Conservation (phyloP, 2,797 vertebrate genomes). For the Etheostoma nigrum region DNA sequence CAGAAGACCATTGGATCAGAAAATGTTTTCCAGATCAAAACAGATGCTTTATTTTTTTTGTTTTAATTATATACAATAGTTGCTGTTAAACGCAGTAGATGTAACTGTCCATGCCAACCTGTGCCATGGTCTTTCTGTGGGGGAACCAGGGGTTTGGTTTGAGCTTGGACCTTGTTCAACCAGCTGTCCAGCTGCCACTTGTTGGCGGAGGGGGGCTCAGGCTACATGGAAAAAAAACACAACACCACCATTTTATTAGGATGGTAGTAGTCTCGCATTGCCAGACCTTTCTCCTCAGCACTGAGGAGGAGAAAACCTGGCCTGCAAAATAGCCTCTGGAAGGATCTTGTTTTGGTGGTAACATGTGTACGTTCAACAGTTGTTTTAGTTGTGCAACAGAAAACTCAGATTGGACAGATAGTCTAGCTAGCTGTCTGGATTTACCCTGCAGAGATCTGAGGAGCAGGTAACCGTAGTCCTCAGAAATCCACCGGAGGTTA, state of each 20-base stretch:
- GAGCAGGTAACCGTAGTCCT: too few relatives aligned
- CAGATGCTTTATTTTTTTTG: background rate
- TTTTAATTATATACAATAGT: background rate
- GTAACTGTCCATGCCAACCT: conserved; percentile 57
- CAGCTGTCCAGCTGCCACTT: conserved; percentile 99
- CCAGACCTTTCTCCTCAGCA: too few relatives aligned
- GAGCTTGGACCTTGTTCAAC: conserved; percentile 97
- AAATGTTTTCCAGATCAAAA: background rate
- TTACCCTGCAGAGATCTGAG: too few relatives aligned
- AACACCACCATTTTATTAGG: background rate
- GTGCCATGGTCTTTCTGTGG: conserved; percentile 88
- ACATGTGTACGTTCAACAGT: too few relatives aligned
- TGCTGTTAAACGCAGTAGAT: background rate
- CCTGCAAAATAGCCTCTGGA: too few relatives aligned
- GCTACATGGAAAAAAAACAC: conserved; percentile 76
- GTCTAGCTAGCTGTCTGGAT: too few relatives aligned
- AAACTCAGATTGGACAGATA: too few relatives aligned
- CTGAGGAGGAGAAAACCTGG: too few relatives aligned
- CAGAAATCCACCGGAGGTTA: too few relatives aligned
- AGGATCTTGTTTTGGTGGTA: too few relatives aligned
- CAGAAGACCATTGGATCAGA: conserved; percentile 21
- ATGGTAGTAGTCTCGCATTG: background rate
- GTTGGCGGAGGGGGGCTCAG: conserved; percentile 95
- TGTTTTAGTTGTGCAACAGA: too few relatives aligned
- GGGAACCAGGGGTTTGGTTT: conserved; percentile 93